Base-by-base conservation (phyloP, 1,140 invertebrate genomes). In the Choristoneura fumiferana region DNA sequence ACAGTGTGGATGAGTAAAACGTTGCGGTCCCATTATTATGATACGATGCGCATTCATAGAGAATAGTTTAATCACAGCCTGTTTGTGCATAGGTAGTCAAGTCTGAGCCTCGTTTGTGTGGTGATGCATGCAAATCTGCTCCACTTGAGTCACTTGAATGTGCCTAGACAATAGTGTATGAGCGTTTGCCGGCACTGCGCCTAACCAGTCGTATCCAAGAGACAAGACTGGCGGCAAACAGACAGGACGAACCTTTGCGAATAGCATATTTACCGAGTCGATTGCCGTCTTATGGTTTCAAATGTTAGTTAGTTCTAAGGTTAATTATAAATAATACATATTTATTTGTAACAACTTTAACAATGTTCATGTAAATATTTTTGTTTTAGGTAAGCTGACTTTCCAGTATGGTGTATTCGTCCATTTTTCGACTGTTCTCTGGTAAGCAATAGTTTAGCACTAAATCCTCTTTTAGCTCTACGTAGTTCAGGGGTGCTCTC, bases 61-160 rank as follows among this genome's bases (percentile, higher is more conserved):
- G 43, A 49, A 49, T 49, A 49, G 18, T 49, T 49, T 33, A 49
- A 17, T 22, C 12, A 29, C 18, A 49, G 18, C 6, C 43, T 49
- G 43, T 49, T 49, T 49, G 22, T 49, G 43, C 43, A n/a, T 45
- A 18, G 40, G 40, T 29, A 29, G 22, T 29, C 40, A 45, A 45
- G 18, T 49, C 29, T 29, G 52, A 13, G 39, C 52, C 54, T 49
- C 45, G 52, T 63, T 63, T 55, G 37, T 12, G 53, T 38, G 53
- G 62, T 69, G 67, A 69, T 76, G 63, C 71, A 76, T 76, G 73
- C 65, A 71, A 73, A 73, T 73, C 62, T 70, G 63, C 60, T 66
- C 60, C 67, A 62, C 60, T 70, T 59, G 70, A 69, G 59, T 63
- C 67, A 62, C 60, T 70, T 58, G 70, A 69, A 57, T 63, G 58